Conservation (phyloP, 2,113 vertebrate genomes). For the Neogobius melanostomus region DNA sequence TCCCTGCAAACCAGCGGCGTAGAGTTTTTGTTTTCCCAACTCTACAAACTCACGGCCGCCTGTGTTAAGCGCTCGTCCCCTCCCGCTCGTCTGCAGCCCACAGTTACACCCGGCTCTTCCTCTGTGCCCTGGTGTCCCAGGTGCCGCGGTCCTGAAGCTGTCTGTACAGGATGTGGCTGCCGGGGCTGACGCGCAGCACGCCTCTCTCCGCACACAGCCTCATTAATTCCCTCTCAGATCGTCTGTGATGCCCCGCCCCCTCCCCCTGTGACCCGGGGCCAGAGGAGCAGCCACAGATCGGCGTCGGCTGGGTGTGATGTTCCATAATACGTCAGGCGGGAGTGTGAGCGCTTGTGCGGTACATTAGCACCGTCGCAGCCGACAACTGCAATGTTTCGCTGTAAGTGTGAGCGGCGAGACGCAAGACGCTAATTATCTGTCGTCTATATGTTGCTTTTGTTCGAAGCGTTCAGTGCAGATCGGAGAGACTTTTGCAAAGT, state of each 20-base stretch:
- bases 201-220: slow-evolving; percentile 50
- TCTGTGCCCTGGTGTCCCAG: slow-evolving; percentile 8
- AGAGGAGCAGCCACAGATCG: slow-evolving; percentile 21
- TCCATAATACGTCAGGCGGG: slow-evolving; percentile 14
- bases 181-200: slow-evolving; percentile 54
- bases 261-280: slow-evolving; percentile 30
- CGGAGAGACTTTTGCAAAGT: neutral
- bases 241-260: slow-evolving; percentile 36
- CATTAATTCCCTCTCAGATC: slow-evolving; percentile 75
- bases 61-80: neutral
- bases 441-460: neutral
- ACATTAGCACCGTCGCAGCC: slow-evolving; percentile 23
- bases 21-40: neutral
- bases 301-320: slow-evolving; percentile 15
- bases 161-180: slow-evolving; percentile 28
- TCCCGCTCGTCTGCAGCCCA: neutral
- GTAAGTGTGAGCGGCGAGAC: neutral
- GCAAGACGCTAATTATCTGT: neutral
- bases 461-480: neutral
- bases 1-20: too few species aligned
- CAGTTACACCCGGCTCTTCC: neutral
- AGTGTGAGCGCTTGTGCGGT: slow-evolving; percentile 31
- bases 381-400: slow-evolving; percentile 2
- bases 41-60: neutral
- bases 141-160: slow-evolving; percentile 29